These are phyloP conservation scores for Orthonyx spaldingii DNA, from an alignment of 2,113 vertebrate species.

Conservation along the genomic window DNA sequence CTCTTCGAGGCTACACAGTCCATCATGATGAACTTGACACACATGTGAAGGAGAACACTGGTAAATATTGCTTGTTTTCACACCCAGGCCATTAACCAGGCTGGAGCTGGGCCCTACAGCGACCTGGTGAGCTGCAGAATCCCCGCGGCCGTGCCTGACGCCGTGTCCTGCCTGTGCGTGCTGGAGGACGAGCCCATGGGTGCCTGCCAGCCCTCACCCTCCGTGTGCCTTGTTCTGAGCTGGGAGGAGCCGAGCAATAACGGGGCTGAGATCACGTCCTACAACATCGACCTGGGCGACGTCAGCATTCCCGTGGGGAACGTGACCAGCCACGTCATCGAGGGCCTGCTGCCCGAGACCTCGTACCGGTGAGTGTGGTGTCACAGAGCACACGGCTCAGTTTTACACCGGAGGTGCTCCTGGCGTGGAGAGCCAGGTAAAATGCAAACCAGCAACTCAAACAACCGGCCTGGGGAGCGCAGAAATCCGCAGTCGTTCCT, in stretches of 20 bases:
- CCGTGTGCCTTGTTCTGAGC: conserved; percentile 87
- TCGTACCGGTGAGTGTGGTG: conserved; percentile 92
- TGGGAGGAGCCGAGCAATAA: conserved; percentile 95
- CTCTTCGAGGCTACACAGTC: neutral
- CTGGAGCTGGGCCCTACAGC: conserved; percentile 87
- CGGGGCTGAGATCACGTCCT: conserved; percentile 87
- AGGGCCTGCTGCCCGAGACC: conserved; percentile 88
- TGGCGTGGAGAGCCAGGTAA: neutral
- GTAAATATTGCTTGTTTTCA: neutral
- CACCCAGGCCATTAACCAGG: conserved; percentile 87
- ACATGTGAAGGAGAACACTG: neutral
- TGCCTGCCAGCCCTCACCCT: conserved; percentile 71
- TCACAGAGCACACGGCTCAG: no score
- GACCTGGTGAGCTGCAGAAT: conserved; percentile 85
- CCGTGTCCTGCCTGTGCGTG: conserved; percentile 74
- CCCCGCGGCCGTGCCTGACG: conserved; percentile 82
- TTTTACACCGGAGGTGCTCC: accelerated
- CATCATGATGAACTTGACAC: neutral
- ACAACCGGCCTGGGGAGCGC: neutral
- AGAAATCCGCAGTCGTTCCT: neutral
- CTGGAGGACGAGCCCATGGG: conserved; percentile 77
- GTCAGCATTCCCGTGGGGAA: conserved; percentile 76
- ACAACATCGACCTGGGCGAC: conserved; percentile 86
- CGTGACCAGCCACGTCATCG: conserved; percentile 76
- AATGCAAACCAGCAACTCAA: no score